Evolutionary conservation across 2,797 vertebrate genomes (phyloP).

Genomic region (Catostomus latipinnis): DNA sequence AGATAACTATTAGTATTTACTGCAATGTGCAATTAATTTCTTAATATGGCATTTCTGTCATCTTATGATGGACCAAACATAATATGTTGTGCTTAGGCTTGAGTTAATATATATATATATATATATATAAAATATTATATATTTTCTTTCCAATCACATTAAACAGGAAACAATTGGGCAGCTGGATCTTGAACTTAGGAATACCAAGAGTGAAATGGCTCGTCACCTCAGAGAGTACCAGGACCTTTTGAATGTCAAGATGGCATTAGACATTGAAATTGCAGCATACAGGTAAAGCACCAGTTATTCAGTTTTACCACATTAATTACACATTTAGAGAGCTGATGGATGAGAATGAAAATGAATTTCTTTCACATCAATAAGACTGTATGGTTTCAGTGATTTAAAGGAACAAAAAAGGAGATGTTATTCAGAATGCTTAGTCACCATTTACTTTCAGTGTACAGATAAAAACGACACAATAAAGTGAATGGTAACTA

Average conservation of each 20-base stretch:
- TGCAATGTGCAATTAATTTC: neutral
- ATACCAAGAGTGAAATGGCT: slow-evolving; percentile 86
- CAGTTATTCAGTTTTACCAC: neutral
- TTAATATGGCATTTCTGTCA: neutral
- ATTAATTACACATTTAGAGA: neutral
- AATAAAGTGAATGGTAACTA: no score
- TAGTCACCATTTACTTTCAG: no score
- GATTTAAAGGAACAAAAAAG: no score
- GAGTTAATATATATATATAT: neutral
- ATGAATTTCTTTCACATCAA: neutral
- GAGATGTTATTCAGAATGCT: no score
- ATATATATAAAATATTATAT: no score
- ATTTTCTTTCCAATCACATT: neutral
- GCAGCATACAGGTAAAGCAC: slow-evolving; percentile 83
- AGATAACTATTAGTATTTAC: no score
- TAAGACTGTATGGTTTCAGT: neutral
- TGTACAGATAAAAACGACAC: no score
- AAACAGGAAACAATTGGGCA: slow-evolving; percentile 84
- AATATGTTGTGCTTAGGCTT: neutral
- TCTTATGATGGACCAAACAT: neutral
- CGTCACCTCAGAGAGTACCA: slow-evolving; percentile 87
- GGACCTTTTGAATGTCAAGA: slow-evolving; percentile 87
- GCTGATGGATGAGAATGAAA: neutral
- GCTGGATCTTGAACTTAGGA: slow-evolving; percentile 84
- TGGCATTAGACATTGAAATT: slow-evolving; percentile 90